Conservation (phyloP, 2,888 invertebrate genomes). For the Plutella xylostella region DNA sequence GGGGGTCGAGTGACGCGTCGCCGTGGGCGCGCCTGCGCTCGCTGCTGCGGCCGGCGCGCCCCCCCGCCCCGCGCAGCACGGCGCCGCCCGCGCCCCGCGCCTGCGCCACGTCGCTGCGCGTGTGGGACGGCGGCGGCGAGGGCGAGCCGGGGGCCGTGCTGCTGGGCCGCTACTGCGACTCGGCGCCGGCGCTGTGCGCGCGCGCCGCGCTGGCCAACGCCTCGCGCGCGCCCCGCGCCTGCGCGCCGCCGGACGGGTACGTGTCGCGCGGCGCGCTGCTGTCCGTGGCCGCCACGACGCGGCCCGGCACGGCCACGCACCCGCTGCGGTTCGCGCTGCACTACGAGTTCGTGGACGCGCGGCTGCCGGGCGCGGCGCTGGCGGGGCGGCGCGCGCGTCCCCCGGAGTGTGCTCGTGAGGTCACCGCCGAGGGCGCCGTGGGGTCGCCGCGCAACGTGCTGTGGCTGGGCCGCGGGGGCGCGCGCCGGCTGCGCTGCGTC, state of each 20-base stretch:
- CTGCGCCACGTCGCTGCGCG: constrained; percentile 78
- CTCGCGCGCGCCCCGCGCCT: constrained; percentile 82
- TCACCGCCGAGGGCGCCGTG: constrained; percentile 67
- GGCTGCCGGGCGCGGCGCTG: constrained; percentile 78
- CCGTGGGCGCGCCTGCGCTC: constrained; percentile 9
- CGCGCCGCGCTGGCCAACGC: constrained; percentile 81
- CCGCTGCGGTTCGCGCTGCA: constrained; percentile 79
- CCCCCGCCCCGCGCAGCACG: constrained; percentile 16
- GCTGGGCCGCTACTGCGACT: constrained; percentile 80
- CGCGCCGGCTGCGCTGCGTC: constrained; percentile 79
- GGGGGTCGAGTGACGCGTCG: background rate
- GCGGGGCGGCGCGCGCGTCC: constrained; percentile 44
- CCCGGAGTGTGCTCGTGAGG: constrained; percentile 40
- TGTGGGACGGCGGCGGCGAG: constrained; percentile 78
- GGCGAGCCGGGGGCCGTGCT: constrained; percentile 47
- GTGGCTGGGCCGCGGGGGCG: constrained; percentile 87
- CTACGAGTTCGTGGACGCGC: constrained; percentile 87
- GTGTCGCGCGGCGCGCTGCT: constrained; percentile 58
- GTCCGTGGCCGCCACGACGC: constrained; percentile 59
- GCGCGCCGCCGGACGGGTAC: constrained; percentile 84
- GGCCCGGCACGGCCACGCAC: constrained; percentile 81
- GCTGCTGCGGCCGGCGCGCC: constrained; percentile 9
- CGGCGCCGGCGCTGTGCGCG: constrained; percentile 83
- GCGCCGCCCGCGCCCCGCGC: constrained; percentile 14
- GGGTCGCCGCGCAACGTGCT: constrained; percentile 84